Evolutionary conservation across 1,140 invertebrate genomes (phyloP).

Genomic region (Akabosia matsudoensis): DNA sequence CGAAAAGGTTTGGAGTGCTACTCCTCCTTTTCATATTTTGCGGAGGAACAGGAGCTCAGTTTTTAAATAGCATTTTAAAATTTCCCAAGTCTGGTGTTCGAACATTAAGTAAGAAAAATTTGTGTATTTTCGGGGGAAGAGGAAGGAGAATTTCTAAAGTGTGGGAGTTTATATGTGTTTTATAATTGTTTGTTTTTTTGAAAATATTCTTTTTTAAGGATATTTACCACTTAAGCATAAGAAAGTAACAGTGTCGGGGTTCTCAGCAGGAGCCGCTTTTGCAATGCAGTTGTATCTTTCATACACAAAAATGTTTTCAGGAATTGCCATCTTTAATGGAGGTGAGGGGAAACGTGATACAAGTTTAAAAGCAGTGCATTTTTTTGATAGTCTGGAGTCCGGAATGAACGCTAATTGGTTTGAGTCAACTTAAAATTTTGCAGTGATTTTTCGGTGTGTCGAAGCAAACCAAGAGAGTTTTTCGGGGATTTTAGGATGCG

Average conservation of each 20-base stretch:
- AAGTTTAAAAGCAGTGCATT: no score
- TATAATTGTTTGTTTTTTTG: not conserved
- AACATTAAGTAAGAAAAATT: constrained; percentile 13
- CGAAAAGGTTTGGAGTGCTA: not conserved
- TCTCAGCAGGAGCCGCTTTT: constrained; percentile 37
- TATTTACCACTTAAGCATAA: constrained; percentile 36
- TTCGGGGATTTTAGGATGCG: constrained; percentile 38
- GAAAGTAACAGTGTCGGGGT: constrained; percentile 39
- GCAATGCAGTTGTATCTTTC: constrained; percentile 41
- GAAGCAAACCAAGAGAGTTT: constrained; percentile 37
- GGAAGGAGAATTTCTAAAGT: no score
- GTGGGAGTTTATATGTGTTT: not conserved
- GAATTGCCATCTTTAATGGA: constrained; percentile 42
- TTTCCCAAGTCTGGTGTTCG: constrained; percentile 10
- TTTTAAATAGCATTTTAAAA: constrained; percentile 22
- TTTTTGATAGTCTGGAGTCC: no score
- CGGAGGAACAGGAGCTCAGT: constrained; percentile 10
- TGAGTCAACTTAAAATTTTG: not conserved
- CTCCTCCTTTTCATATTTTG: constrained; percentile 19
- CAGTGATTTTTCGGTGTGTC: constrained; percentile 35
- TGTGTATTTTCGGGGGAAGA: not conserved
- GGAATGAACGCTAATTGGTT: not conserved
- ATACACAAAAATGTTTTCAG: constrained; percentile 40
- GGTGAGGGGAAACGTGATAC: no score
- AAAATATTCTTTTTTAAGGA: constrained; percentile 26